These are phyloP conservation scores for Liposcelis brunnea DNA, from an alignment of 2,888 invertebrate species.

Conservation along the genomic window DNA sequence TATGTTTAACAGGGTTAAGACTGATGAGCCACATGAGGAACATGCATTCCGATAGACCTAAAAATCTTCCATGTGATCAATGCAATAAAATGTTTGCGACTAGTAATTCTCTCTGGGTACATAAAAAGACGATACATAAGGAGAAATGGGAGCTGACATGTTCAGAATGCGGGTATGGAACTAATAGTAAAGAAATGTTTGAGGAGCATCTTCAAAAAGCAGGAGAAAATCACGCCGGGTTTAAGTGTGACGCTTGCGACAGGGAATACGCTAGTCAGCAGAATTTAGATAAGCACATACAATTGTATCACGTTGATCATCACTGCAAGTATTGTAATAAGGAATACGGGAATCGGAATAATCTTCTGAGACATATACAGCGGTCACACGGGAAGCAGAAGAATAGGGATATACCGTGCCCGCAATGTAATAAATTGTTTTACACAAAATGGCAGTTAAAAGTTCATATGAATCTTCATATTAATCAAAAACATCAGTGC, in stretches of 20 bases:
- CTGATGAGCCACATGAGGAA: conserved; percentile 3
- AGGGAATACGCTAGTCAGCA: neutral
- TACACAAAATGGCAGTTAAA: conserved; percentile 4
- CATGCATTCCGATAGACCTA: neutral
- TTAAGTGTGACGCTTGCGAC: conserved; percentile 2
- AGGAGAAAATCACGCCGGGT: neutral
- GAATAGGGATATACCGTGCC: neutral
- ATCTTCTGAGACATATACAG: conserved; percentile 2
- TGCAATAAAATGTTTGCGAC: conserved; percentile 2
- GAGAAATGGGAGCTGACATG: neutral
- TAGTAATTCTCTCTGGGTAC: conserved; percentile 1
- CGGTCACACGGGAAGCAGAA: conserved; percentile 2
- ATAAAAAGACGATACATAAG: conserved; percentile 2
- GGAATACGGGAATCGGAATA: conserved; percentile 4
- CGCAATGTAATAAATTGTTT: conserved; percentile 2
- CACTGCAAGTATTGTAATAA: neutral
- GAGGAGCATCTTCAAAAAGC: conserved; percentile 3
- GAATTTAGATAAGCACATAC: conserved; percentile 5
- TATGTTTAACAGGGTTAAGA: conserved; percentile 1
- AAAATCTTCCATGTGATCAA: neutral
- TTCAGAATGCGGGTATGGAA: conserved; percentile 1
- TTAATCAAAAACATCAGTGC: conserved; percentile 1
- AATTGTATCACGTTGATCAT: neutral
- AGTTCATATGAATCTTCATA: conserved; percentile 6
- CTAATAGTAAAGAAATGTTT: neutral